Evolutionary conservation across 2,888 invertebrate genomes (phyloP), one percentile per base, ranked within the genome.

Genomic region (Laspeyria flexula): DNA sequence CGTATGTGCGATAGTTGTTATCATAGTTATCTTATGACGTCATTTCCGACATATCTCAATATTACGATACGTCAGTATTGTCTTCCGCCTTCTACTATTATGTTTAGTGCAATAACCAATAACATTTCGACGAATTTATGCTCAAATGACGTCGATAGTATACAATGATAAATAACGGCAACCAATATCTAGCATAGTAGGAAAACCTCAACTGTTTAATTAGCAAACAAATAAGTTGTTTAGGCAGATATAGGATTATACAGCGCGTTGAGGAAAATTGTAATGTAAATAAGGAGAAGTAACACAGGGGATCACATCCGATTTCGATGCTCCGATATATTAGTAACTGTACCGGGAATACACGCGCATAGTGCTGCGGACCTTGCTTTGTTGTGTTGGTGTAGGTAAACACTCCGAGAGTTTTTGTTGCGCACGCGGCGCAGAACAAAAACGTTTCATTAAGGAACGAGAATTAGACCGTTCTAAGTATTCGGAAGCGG

Each of bases 401-500:
- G 9, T 4, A 34, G 45, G 56, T 55, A 47, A 44, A 63, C 52
- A 49, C 46, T 43, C 48, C 5, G 43, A 30, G 23, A 38, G 48
- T 50, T 64, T 63, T 64, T 64, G 44, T 56, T 60, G 21, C 33
- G 46, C 38, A 33, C 41, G 30, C 12, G n/a, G 16, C 21, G 43
- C 27, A 33, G 46, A 57, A 59, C 46, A 62, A 58, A 62, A 62
- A 55, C 47, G 6, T 39, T 50, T 39, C 23, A 55, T 59, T 54
- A 45, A 30, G 25, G 38, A 40, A 15, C 29, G 23, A 51, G 15
- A 47, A 58, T 55, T 60, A 60, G 51, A 55, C 31, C 42, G 49
- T 58, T 58, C 48, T 61, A 66, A 64, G 66, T 60, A 65, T 73
- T 73, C 68, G 64, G 60, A 66, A 72, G 65, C 61, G 48, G 57